Conservation (phyloP, 1,140 invertebrate species). For the Magallana angulata region DNA sequence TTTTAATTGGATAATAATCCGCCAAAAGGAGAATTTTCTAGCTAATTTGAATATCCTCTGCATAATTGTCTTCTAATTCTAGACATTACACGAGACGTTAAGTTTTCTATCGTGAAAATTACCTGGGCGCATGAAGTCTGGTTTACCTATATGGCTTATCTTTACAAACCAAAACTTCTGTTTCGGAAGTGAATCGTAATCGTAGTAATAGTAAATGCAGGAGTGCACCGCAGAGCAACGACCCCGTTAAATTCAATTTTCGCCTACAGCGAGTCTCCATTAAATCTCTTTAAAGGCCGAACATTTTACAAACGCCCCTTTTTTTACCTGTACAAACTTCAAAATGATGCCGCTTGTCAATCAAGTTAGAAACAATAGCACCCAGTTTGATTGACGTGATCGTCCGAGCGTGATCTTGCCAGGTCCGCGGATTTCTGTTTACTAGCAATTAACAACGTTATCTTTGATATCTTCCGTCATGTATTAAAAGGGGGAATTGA, state of each 20-base stretch:
- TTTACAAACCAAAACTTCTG: neutral
- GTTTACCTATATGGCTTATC: constrained; percentile 23
- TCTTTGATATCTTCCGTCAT: too few relatives aligned
- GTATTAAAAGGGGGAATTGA: too few relatives aligned
- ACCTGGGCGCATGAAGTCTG: neutral
- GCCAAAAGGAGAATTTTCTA: too few relatives aligned
- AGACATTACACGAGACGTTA: neutral
- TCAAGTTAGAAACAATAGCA: too few relatives aligned
- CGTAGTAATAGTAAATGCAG: constrained; percentile 13
- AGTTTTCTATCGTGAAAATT: neutral
- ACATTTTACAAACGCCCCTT: too few relatives aligned
- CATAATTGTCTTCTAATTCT: neutral
- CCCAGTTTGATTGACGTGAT: too few relatives aligned
- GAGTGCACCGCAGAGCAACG: neutral
- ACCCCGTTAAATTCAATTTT: neutral
- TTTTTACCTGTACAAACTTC: too few relatives aligned
- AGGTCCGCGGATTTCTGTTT: too few relatives aligned
- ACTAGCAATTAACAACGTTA: too few relatives aligned
- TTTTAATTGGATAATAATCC: too few relatives aligned
- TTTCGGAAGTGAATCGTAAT: constrained; percentile 10
- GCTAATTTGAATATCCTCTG: neutral
- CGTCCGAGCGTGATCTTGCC: too few relatives aligned
- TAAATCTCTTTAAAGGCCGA: constrained; percentile 22
- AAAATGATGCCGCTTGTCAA: too few relatives aligned
- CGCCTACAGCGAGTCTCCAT: neutral